Evolutionary conservation across 2,888 invertebrate genomes (phyloP), one percentile per base, ranked within the genome.

Genomic region (Meta bourneti): DNA sequence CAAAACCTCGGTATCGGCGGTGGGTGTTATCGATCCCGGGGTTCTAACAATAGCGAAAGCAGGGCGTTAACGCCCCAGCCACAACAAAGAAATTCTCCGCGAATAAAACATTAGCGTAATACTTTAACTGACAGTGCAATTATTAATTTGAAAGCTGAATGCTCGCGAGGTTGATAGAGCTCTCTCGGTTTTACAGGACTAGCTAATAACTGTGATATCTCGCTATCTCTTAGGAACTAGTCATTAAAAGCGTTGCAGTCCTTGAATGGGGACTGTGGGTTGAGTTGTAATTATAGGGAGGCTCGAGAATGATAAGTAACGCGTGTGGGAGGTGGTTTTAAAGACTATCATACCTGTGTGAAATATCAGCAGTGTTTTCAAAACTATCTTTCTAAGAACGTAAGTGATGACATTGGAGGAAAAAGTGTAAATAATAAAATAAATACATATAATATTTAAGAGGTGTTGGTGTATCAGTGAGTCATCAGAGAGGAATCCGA

Each of bases 71-170:
- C 88, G 88, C 81, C 88, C 88, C 88, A 34, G 75, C 75, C 19
- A 75, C 74, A 75, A 81, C 75, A 88, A 88, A 88, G 88, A 88
- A 88, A 69, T 75, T 75, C 61, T 19, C 16, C 11, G 72, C 19
- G 74, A 75, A 81, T 88, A 88, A 88, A 81, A 81, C 88, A 88
- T 88, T 88, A 81, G 81, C 71, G 72, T 75, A 81, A 88, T 81
- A 88, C 61, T 88, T 81, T 74, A 48, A 82, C 81, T 81, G 88
- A 75, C 81, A 81, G 81, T 48, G 61, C 88, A 80, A 80, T 88
- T 88, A 88, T 88, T 81, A 88, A 88, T 88, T 81, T 75, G 52
- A 52, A 54, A 20, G 84, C 52, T 78, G 78, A 52, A 51, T 78
- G 52, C 13, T 19, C 13, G 75, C 34, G 48, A 75, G 75, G 48